Percentiles rank a stretch among this genome's conserved stretches.
Evolutionary conservation across 2,888 invertebrate species (phyloP).

Genomic region (Tribolium freemani): DNA sequence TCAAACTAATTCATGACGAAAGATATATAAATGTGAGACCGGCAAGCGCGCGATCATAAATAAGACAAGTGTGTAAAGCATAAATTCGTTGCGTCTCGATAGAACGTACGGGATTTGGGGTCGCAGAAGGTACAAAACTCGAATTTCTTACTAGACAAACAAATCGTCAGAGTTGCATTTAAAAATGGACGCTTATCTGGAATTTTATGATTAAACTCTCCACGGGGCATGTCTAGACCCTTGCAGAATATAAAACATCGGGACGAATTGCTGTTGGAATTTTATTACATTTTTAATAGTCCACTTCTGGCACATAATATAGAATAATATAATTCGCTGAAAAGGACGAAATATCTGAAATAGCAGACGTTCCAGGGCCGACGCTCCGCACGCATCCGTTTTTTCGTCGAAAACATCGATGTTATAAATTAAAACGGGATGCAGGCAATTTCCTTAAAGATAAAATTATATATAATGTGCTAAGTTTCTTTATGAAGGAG

Average conservation of each 20-base stretch:
- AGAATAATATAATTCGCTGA: neutral
- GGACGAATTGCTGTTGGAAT: slow-evolving; percentile 1
- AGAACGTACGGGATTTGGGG: slow-evolving; percentile 21
- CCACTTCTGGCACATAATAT: slow-evolving; percentile 11
- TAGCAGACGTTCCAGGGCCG: neutral
- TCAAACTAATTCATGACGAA: slow-evolving; percentile 63
- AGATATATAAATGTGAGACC: slow-evolving; percentile 60
- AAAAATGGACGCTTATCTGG: neutral
- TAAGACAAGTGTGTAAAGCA: slow-evolving; percentile 58
- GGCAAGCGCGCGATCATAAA: slow-evolving; percentile 56
- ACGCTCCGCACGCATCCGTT: neutral
- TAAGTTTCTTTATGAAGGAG: neutral
- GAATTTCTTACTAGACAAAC: neutral
- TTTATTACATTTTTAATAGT: slow-evolving; percentile 16
- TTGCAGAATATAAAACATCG: slow-evolving; percentile 10
- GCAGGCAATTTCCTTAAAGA: slow-evolving; percentile 2
- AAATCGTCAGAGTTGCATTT: neutral
- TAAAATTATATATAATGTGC: slow-evolving; percentile 14
- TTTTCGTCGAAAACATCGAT: neutral
- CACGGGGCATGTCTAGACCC: neutral
- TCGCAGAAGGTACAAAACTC: neutral
- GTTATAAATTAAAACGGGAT: slow-evolving; percentile 11
- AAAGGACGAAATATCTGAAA: neutral
- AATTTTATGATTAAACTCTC: slow-evolving; percentile 23
- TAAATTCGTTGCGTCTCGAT: slow-evolving; percentile 48